Conservation (phyloP, 2,113 vertebrate species). For the Hippolais icterina region DNA sequence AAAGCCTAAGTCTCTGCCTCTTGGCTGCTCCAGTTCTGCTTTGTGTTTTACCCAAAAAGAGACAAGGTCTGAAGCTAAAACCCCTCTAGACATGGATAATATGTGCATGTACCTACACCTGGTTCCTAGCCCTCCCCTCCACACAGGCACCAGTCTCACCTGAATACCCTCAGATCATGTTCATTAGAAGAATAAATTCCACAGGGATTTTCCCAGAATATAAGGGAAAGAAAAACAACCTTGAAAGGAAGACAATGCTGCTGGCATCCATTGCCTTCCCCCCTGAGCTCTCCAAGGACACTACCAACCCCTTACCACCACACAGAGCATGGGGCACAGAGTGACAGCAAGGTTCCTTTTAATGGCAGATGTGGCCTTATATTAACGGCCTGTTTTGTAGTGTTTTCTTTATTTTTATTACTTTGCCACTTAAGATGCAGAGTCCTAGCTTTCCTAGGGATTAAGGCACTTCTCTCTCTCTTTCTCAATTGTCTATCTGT, state of each 20-base stretch:
- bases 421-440: background rate
- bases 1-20: background rate
- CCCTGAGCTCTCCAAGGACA: background rate
- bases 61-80: background rate
- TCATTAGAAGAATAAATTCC: constrained; percentile 16
- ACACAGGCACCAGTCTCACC: background rate
- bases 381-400: background rate
- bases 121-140: background rate
- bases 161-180: background rate
- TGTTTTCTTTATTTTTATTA: background rate
- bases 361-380: background rate
- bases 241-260: background rate
- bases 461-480: background rate
- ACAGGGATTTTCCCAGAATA: background rate
- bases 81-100: background rate
- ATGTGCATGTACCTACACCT: rapidly evolving
- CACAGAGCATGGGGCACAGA: background rate
- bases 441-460: background rate
- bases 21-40: background rate
- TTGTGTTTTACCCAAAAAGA: background rate
- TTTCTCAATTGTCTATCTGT: background rate
- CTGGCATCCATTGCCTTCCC: background rate
- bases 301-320: background rate
- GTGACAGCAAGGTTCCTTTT: background rate
- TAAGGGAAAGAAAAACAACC: background rate